Evolutionary conservation across 2,888 invertebrate species (phyloP).

Genomic region (Melitaea athalia): DNA sequence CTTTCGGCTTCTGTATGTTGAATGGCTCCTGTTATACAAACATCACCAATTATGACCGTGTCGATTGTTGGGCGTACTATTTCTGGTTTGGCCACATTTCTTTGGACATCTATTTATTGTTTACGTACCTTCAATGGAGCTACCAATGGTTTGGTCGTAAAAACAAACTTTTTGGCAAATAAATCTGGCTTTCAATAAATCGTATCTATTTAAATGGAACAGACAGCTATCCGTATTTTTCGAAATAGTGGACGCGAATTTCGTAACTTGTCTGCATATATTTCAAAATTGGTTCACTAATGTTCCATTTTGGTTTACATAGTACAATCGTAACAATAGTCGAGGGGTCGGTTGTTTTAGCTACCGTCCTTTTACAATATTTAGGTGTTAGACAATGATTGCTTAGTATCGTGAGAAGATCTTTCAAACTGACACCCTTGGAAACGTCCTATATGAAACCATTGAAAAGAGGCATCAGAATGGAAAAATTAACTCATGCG

Average conservation of each 20-base stretch:
- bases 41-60: constrained; percentile 67
- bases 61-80: constrained; percentile 44
- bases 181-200: constrained; percentile 20
- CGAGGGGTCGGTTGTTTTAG: background rate
- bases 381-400: constrained; percentile 16
- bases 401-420: constrained; percentile 60
- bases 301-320: background rate
- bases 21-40: constrained; percentile 75
- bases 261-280: too few species aligned
- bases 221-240: constrained; percentile 2
- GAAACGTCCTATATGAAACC: constrained; percentile 56
- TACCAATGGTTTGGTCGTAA: constrained; percentile 22
- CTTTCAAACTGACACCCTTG: constrained; percentile 53
- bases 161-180: constrained; percentile 25
- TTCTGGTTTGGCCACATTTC: constrained; percentile 39
- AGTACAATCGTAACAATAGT: background rate
- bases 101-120: constrained; percentile 27
- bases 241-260: constrained; percentile 5
- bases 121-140: constrained; percentile 28
- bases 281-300: background rate
- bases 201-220: constrained; percentile 11
- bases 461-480: constrained; percentile 73
- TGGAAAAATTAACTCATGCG: constrained; percentile 76
- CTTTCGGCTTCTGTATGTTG: constrained; percentile 76
- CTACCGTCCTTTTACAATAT: constrained; percentile 2